Conservation (phyloP, 2,797 vertebrate species). For the Syngnathus acus region DNA sequence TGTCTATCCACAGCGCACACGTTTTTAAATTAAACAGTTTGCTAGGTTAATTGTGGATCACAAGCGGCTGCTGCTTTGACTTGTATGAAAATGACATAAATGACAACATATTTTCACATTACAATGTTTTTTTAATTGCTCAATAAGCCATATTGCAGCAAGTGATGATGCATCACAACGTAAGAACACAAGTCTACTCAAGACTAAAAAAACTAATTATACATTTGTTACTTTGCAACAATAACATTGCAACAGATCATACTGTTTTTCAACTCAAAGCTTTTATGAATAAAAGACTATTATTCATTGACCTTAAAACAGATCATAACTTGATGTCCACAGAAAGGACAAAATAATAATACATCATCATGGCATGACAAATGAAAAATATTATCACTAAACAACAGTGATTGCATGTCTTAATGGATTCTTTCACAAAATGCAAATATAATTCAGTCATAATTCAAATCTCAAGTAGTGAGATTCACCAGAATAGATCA, state of each 20-base stretch:
- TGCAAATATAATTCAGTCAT: not conserved
- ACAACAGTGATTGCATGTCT: too few relatives aligned
- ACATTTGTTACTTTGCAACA: not conserved
- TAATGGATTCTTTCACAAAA: not conserved
- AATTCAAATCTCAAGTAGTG: not conserved
- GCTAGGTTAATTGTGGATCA: too few relatives aligned
- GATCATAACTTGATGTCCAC: not conserved
- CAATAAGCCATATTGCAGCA: not conserved
- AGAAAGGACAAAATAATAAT: not conserved
- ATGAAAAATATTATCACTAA: not conserved
- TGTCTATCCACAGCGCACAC: too few relatives aligned
- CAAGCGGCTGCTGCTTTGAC: too few relatives aligned
- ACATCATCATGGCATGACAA: not conserved
- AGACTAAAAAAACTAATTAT: not conserved
- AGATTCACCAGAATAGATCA: not conserved
- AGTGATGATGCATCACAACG: conserved; percentile 6
- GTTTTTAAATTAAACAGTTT: too few relatives aligned
- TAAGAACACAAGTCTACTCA: not conserved
- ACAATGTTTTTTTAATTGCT: not conserved
- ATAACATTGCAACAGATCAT: not conserved
- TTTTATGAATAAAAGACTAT: not conserved
- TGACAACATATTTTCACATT: not conserved
- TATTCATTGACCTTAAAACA: not conserved
- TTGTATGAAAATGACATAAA: not conserved
- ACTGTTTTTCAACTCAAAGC: not conserved